These are phyloP conservation scores for Patella depressa DNA, from an alignment of 2,888 invertebrate genomes.

Conservation along the genomic window DNA sequence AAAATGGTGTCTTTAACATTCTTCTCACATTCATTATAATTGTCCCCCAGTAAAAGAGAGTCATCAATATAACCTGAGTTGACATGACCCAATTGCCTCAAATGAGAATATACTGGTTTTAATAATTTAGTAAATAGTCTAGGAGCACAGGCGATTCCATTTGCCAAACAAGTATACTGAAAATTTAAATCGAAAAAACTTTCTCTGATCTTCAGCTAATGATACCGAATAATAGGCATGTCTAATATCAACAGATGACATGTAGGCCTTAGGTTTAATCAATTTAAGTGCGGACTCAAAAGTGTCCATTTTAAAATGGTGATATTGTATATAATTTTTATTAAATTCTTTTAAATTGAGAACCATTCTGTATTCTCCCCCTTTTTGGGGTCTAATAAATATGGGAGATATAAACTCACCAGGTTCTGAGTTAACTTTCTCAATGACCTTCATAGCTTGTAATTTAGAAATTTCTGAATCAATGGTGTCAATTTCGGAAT, in stretches of 20 bases:
- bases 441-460: neutral
- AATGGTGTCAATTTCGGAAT: too few relatives aligned
- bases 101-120: neutral
- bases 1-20: neutral
- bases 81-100: neutral
- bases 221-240: neutral
- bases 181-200: neutral
- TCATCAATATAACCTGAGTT: neutral
- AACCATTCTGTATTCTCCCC: too few relatives aligned
- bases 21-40: constrained; percentile 5
- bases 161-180: constrained; percentile 3
- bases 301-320: constrained; percentile 5
- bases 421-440: neutral
- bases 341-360: neutral
- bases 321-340: neutral
- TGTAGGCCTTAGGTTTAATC: neutral
- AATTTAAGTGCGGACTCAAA: neutral
- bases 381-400: neutral
- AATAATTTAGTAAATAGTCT: constrained; percentile 4
- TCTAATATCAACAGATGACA: neutral
- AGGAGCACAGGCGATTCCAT: neutral
- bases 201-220: neutral
- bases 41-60: neutral
- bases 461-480: too few relatives aligned
- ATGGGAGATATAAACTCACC: neutral